A percentile compares a stretch with the other conserved stretches of the same genome.
phyloP scores from a whole-genome alignment of 2,797 vertebrate genomes.

The Alfaro cultratus region DNA sequence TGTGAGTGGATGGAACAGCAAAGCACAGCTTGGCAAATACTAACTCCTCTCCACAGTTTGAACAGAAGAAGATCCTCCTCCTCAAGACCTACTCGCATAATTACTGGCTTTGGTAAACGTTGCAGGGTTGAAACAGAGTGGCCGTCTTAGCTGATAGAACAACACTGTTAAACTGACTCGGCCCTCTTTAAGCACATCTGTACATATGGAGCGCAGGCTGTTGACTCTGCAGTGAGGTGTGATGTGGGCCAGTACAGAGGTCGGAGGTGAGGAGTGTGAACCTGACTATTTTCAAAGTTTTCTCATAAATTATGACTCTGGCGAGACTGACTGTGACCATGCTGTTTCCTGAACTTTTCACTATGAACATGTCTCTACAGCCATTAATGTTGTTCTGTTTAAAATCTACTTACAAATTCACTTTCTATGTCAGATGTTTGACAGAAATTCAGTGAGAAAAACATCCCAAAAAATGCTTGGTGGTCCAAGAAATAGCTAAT shows the following conservation, averaged over 20 bases:
- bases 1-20: slow-evolving; percentile 40
- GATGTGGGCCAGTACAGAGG: slow-evolving; percentile 58
- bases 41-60: slow-evolving; percentile 62
- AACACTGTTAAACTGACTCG: slow-evolving; percentile 41
- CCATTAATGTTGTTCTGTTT: background rate
- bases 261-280: slow-evolving; percentile 59
- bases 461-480: background rate
- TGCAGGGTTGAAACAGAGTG: slow-evolving; percentile 65
- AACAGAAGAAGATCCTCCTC: slow-evolving; percentile 54
- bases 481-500: background rate
- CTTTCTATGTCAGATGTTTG: background rate
- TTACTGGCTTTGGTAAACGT: slow-evolving; percentile 74
- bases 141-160: slow-evolving; percentile 54
- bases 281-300: slow-evolving; percentile 48
- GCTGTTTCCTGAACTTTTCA: slow-evolving; percentile 10
- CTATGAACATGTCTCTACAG: background rate
- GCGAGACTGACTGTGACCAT: slow-evolving; percentile 13
- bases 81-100: slow-evolving; percentile 63
- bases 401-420: background rate
- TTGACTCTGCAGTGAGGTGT: slow-evolving; percentile 72
- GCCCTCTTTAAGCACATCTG: slow-evolving; percentile 46
- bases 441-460: background rate
- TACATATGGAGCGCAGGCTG: slow-evolving; percentile 67
- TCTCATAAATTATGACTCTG: slow-evolving; percentile 46
- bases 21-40: slow-evolving; percentile 68